Evolutionary conservation across 1,140 invertebrate species (phyloP).

Genomic region (Drosophila funebris): DNA sequence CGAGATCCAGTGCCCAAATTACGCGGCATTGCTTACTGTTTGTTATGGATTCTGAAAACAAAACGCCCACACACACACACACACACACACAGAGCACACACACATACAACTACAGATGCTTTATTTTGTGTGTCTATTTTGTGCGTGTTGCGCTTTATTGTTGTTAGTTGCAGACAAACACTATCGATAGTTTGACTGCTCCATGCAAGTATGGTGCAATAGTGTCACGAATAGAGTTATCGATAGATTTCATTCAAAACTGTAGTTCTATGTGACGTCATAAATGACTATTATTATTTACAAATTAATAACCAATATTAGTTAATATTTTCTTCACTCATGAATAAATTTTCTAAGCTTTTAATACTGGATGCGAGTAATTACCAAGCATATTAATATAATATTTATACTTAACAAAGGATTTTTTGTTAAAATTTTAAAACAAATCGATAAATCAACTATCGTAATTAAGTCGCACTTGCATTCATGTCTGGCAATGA

Average conservation of each 20-base stretch:
- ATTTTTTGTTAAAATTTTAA: no score
- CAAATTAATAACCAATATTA: neutral
- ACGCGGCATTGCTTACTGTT: constrained; percentile 37
- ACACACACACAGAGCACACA: neutral
- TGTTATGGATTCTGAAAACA: constrained; percentile 37
- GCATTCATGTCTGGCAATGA: neutral
- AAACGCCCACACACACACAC: constrained; percentile 26
- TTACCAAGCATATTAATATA: no score
- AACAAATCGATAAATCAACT: neutral
- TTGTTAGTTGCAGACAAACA: constrained; percentile 25
- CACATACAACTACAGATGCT: constrained; percentile 1
- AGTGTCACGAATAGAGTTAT: neutral
- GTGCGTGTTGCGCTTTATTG: constrained; percentile 41
- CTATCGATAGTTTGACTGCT: constrained; percentile 29
- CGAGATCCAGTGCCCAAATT: constrained; percentile 36
- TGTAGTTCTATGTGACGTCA: neutral
- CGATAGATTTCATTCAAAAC: neutral
- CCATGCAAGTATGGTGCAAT: neutral
- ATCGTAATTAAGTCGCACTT: neutral
- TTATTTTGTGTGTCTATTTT: constrained; percentile 44
- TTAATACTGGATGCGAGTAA: no score
- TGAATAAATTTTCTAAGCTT: no score
- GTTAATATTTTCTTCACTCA: no score
- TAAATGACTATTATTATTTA: neutral
- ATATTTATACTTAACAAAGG: no score